Conservation (phyloP, 2,113 vertebrate genomes). For the Poecilia latipinna region DNA sequence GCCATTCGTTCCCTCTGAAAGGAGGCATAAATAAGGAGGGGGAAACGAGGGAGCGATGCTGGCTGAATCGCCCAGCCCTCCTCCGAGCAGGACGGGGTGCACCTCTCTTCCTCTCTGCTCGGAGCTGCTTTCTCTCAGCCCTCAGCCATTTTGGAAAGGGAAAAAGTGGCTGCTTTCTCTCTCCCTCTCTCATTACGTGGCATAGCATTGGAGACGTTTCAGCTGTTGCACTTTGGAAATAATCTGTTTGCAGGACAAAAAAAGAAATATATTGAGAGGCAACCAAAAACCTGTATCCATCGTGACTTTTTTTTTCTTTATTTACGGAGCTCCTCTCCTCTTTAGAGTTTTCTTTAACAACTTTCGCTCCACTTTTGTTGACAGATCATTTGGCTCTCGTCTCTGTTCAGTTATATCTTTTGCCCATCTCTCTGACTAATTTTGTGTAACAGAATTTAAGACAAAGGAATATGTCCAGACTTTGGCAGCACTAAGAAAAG, state of each 20-base stretch:
- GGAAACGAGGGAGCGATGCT: slow-evolving; percentile 62
- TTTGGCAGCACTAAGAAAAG: slow-evolving; percentile 83
- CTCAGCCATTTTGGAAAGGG: slow-evolving; percentile 84
- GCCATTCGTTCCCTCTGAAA: slow-evolving; percentile 54
- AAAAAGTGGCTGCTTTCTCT: slow-evolving; percentile 72
- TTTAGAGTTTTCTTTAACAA: slow-evolving; percentile 61
- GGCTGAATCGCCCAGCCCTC: slow-evolving; percentile 67
- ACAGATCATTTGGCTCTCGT: slow-evolving; percentile 50
- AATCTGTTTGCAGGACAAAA: slow-evolving; percentile 75
- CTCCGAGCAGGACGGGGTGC: slow-evolving; percentile 71
- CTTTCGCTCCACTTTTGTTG: slow-evolving; percentile 60
- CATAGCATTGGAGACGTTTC: slow-evolving; percentile 76
- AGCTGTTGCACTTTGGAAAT: slow-evolving; percentile 66
- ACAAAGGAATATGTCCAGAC: slow-evolving; percentile 83
- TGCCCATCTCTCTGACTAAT: slow-evolving; percentile 67
- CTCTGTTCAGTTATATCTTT: slow-evolving; percentile 59
- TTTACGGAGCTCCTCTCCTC: slow-evolving; percentile 57
- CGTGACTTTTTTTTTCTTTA: slow-evolving; percentile 62
- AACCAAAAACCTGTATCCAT: slow-evolving; percentile 66
- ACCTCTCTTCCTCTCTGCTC: slow-evolving; percentile 65
- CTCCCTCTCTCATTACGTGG: slow-evolving; percentile 78
- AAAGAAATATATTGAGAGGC: slow-evolving; percentile 33
- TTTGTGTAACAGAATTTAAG: slow-evolving; percentile 76
- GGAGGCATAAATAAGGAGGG: slow-evolving; percentile 70
- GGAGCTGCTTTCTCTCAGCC: slow-evolving; percentile 75